Base-by-base conservation (phyloP, 2,113 vertebrate species). In the Clinocottus analis region DNA sequence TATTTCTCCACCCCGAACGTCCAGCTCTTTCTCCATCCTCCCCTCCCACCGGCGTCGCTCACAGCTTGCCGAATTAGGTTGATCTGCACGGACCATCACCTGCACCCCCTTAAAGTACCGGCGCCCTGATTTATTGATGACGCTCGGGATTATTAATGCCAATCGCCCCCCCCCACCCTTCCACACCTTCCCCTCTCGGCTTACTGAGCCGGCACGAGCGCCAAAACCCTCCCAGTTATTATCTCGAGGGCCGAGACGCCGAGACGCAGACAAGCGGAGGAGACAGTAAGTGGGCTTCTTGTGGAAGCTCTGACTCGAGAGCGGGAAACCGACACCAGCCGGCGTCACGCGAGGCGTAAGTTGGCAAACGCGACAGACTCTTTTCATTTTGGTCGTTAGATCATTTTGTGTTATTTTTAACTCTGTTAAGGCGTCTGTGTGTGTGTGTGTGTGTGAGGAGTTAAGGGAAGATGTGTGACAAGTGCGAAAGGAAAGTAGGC, bases 91-190 rank as follows among this genome's bases (percentile, higher is more conserved):
- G 79, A 51, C 79, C 85, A 76, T 91, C 90, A 83, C 75, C 79
- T 71, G 72, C 31, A 5, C 55, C 35, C 58, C 23, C n/a, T 65
- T 76, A 78, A 87, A 85, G 76, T 58, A 77, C 71, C 37, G 17
- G 25, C 29, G 33, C 7, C 5, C 72, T 91, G 87, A 89, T 91
- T 90, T 91, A 90, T 92, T 89, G 88, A 92, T 91, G 84, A 86
- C 29, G 47, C 60, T 23, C 47, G 62, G 55, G 74, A 83, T 91
- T 91, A 85, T 83, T 85, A 85, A 85, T 85, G 59, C 80, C 69
- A 85, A 75, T 74, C 8, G 11, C 58, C 64, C 37, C 33, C 41
- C 59, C 74, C n/a, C n/a, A n/a, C n/a, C n/a, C n/a, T n/a, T n/a
- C n/a, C n/a, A n/a, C n/a, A n/a, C n/a, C n/a, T n/a, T n/a, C 64